A percentile compares a stretch with the other conserved stretches of the same genome.
Conservation (phyloP, 2,797 vertebrate genomes). For the Labroides dimidiatus region DNA sequence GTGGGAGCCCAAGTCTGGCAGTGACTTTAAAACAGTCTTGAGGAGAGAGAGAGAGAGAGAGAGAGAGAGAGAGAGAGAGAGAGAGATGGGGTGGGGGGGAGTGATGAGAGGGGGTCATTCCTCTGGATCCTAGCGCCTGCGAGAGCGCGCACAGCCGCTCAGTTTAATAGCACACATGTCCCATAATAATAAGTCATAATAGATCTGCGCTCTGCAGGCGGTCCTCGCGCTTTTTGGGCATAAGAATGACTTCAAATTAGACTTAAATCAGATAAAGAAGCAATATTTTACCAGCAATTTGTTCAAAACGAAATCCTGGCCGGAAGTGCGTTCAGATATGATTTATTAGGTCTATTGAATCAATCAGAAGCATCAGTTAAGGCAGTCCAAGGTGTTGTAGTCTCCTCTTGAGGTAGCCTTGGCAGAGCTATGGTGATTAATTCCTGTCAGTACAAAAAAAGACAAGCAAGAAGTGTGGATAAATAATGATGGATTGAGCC, state of each 20-base stretch:
- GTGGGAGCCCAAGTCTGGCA: slow-evolving; percentile 89
- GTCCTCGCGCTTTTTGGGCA: slow-evolving; percentile 4
- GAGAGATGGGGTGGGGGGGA: slow-evolving; percentile 5
- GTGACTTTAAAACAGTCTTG: slow-evolving; percentile 93
- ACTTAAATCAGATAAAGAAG: slow-evolving; percentile 11
- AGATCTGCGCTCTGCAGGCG: slow-evolving; percentile 21
- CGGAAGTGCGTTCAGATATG: neutral
- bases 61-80: slow-evolving; percentile 28
- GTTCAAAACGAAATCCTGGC: neutral
- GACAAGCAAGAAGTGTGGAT: neutral
- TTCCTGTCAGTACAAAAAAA: neutral
- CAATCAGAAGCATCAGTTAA: neutral
- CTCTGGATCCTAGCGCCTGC: slow-evolving; percentile 88
- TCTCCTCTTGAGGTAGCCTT: neutral
- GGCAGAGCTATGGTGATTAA: neutral
- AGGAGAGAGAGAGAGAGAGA: slow-evolving; percentile 44
- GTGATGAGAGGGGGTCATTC: slow-evolving; percentile 55
- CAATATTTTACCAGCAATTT: neutral
- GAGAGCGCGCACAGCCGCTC: slow-evolving; percentile 4
- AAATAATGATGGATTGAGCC: neutral
- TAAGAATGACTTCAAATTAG: slow-evolving; percentile 36
- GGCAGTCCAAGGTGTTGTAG: neutral
- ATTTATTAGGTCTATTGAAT: neutral
- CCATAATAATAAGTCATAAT: slow-evolving; percentile 47
- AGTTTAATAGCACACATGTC: slow-evolving; percentile 8